Evolutionary conservation across 2,113 vertebrate species (phyloP).

Genomic region (Malurus melanocephalus): DNA sequence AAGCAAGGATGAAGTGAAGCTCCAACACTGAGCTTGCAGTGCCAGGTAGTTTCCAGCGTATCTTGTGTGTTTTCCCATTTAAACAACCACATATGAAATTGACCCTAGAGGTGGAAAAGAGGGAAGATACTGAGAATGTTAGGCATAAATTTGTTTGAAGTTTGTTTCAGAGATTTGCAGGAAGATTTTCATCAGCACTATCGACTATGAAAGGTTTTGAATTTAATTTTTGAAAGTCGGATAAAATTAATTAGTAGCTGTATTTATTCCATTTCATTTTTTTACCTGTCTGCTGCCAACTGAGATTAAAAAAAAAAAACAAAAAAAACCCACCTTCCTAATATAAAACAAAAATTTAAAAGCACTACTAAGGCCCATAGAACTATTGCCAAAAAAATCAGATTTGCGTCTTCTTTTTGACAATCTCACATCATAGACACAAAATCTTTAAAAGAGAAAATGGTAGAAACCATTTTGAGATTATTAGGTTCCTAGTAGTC

Average conservation of each 20-base stretch:
- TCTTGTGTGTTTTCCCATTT: slow-evolving; percentile 4
- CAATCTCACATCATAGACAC: neutral
- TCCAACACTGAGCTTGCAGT: neutral
- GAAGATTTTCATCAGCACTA: neutral
- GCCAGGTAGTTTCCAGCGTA: neutral
- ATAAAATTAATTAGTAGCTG: neutral
- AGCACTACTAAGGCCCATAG: neutral
- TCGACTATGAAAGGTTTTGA: neutral
- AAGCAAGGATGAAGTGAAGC: neutral
- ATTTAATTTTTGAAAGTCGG: neutral
- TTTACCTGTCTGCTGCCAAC: neutral
- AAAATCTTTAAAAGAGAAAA: neutral
- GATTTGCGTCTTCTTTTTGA: neutral
- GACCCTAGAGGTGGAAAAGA: neutral
- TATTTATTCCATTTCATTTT: neutral
- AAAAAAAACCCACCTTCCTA: neutral
- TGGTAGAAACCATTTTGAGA: neutral
- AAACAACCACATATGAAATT: neutral
- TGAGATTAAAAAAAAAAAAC: neutral
- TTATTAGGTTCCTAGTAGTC: neutral
- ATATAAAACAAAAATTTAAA: neutral
- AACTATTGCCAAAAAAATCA: neutral
- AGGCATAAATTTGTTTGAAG: neutral
- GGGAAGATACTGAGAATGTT: neutral
- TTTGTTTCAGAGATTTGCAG: neutral